A percentile compares a stretch with the other conserved stretches of the same genome.
These are phyloP conservation scores for Spicauda simplicius DNA, from an alignment of 2,888 invertebrate genomes.

Conservation along the genomic window DNA sequence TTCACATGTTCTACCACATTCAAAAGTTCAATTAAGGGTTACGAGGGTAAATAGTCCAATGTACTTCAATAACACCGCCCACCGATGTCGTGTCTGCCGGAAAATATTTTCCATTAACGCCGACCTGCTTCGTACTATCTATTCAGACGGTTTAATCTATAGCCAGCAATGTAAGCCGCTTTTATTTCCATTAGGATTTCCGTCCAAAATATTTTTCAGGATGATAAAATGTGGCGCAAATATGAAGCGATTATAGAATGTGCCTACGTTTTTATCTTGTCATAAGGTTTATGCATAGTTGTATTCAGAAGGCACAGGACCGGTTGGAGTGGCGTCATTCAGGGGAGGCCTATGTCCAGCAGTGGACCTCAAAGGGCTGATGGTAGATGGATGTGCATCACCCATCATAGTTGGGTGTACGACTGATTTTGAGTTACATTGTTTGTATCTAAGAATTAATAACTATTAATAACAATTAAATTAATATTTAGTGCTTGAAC, in stretches of 20 bases:
- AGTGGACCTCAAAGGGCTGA: no score
- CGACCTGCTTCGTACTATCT: slow-evolving; percentile 26
- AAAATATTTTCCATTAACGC: slow-evolving; percentile 36
- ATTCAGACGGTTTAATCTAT: slow-evolving; percentile 33
- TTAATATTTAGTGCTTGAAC: no score
- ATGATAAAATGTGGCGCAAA: slow-evolving; percentile 23
- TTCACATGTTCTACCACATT: no score
- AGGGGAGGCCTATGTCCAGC: no score
- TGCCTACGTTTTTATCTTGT: background rate
- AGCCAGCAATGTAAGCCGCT: slow-evolving; percentile 35
- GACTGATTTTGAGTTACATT: no score
- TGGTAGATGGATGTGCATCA: no score
- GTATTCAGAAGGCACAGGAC: no score
- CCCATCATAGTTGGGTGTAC: background rate
- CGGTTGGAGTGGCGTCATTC: no score
- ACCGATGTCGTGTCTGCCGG: slow-evolving; percentile 9
- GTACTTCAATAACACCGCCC: slow-evolving; percentile 8
- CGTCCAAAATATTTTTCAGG: slow-evolving; percentile 33
- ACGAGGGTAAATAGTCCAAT: background rate
- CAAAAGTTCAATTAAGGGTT: no score
- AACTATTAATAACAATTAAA: no score
- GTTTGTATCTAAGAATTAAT: no score
- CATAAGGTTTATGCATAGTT: no score
- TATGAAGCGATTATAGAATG: background rate
- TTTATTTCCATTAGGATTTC: slow-evolving; percentile 37